Conservation (phyloP, 2,888 invertebrate genomes). For the Netelia inedita region DNA sequence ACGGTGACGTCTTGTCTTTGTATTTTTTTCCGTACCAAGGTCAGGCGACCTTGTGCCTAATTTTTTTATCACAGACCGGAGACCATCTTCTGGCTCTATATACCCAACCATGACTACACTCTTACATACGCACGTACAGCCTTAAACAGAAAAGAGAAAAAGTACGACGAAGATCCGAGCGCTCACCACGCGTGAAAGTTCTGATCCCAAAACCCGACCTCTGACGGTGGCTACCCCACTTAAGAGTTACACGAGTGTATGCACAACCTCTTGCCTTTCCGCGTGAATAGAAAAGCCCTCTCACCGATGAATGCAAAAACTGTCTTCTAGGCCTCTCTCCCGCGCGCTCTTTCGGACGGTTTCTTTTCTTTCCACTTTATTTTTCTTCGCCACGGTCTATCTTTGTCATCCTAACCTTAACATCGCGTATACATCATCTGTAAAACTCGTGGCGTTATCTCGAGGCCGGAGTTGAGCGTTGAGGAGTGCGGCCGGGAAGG, state of each 20-base stretch:
- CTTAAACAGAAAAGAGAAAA: neutral
- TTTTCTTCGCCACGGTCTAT: slow-evolving; percentile 4
- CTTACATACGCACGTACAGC: neutral
- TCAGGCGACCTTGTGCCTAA: slow-evolving; percentile 26
- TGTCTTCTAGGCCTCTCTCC: slow-evolving; percentile 36
- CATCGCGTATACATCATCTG: slow-evolving; percentile 25
- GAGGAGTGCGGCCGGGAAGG: slow-evolving; percentile 32
- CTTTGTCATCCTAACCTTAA: slow-evolving; percentile 34
- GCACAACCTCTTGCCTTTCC: slow-evolving; percentile 53
- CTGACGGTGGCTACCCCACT: slow-evolving; percentile 15
- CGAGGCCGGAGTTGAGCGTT: slow-evolving; percentile 43
- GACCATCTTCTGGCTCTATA: neutral
- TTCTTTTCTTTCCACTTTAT: neutral
- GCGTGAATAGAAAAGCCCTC: slow-evolving; percentile 45
- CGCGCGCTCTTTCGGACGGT: no score
- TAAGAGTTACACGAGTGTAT: slow-evolving; percentile 33
- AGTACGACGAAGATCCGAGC: neutral
- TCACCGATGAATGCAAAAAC: slow-evolving; percentile 21
- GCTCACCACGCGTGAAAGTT: slow-evolving; percentile 15
- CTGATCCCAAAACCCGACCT: slow-evolving; percentile 18
- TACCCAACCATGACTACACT: neutral
- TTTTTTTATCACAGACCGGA: slow-evolving; percentile 17
- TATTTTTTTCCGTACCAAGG: slow-evolving; percentile 46
- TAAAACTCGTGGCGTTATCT: slow-evolving; percentile 44
- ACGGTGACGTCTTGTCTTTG: neutral